A percentile compares a stretch with the other conserved stretches of the same genome.
Evolutionary conservation across 2,797 vertebrate species (phyloP).

Genomic region (Anguilla obscura): DNA sequence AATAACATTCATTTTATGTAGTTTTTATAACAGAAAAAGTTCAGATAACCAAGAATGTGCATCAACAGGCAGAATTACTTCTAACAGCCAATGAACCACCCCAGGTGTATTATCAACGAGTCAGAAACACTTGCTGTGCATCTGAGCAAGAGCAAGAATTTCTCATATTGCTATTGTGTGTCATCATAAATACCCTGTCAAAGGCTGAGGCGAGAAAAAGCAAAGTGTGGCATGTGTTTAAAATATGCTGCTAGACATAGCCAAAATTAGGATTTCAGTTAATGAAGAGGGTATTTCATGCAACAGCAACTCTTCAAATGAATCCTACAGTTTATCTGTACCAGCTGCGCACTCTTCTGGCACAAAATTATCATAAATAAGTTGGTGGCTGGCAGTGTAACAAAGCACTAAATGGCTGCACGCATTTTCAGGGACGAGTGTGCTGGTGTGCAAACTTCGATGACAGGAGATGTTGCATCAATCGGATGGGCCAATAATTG

Average conservation of each 20-base stretch:
- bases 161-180: background rate
- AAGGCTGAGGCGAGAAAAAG: background rate
- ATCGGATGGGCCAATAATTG: background rate
- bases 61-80: background rate
- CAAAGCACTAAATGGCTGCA: background rate
- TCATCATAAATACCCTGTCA: background rate
- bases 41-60: background rate
- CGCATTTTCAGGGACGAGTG: background rate
- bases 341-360: background rate
- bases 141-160: background rate
- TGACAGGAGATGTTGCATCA: background rate
- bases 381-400: background rate
- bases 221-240: background rate
- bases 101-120: background rate
- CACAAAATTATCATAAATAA: background rate
- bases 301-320: background rate
- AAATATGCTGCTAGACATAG: background rate
- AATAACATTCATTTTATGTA: background rate
- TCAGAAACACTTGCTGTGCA: too few species aligned
- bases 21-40: too few species aligned
- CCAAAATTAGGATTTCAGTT: background rate
- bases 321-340: background rate
- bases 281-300: background rate
- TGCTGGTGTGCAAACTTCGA: background rate
- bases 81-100: background rate